Evolutionary conservation across 1,140 invertebrate genomes (phyloP).

Genomic region (Epicauta chinensis): DNA sequence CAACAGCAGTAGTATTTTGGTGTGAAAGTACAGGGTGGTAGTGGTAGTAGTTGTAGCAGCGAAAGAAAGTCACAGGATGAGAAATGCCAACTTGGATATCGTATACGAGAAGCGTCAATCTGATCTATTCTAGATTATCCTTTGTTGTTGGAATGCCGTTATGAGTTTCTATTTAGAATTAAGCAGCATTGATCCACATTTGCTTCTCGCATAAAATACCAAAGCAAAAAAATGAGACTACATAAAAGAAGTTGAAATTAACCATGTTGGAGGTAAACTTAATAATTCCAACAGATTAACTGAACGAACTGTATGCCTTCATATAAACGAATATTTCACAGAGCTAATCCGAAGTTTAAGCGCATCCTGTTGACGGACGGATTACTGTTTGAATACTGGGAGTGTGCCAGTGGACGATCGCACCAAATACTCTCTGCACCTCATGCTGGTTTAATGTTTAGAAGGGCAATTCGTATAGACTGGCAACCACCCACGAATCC

Average conservation of each 20-base stretch:
- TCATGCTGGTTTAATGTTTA: no score
- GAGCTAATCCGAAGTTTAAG: constrained; percentile 17
- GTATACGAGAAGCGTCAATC: constrained; percentile 27
- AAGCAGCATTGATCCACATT: no score
- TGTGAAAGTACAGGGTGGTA: no score
- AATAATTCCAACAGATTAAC: background rate
- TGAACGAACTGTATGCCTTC: background rate
- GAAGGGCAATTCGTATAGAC: no score
- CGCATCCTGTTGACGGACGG: constrained; percentile 22
- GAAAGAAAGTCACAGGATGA: no score
- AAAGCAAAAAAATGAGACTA: no score
- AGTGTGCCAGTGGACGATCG: constrained; percentile 5
- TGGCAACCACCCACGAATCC: no score
- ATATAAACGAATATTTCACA: constrained; percentile 22
- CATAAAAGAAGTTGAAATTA: no score
- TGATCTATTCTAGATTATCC: constrained; percentile 23
- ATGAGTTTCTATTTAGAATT: constrained; percentile 12
- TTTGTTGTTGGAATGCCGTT: constrained; percentile 6
- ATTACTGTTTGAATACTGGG: constrained; percentile 18
- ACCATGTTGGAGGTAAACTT: no score
- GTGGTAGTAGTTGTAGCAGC: no score
- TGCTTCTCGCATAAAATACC: no score
- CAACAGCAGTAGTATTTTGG: background rate
- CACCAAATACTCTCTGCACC: no score
- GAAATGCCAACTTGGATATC: constrained; percentile 17